A percentile compares a stretch with the other conserved stretches of the same genome.
Evolutionary conservation across 1,140 invertebrate species (phyloP).

Genomic region (Pogonomyrmex californicus): DNA sequence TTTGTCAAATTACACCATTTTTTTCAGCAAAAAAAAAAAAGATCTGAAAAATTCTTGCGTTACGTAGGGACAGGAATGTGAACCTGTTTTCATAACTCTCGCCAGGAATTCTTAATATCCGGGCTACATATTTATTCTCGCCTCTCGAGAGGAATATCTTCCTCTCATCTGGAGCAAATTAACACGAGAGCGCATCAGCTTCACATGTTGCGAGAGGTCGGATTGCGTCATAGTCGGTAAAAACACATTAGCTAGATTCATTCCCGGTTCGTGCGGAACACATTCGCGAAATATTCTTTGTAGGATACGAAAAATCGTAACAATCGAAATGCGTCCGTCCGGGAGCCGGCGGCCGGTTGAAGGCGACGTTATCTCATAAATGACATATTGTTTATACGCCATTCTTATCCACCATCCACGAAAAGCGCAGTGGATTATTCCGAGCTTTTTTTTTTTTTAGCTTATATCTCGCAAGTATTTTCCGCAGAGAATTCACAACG

Average conservation of each 20-base stretch:
- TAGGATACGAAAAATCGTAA: slow-evolving; percentile 21
- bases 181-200: slow-evolving; percentile 15
- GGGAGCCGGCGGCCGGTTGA: not conserved
- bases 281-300: slow-evolving; percentile 27
- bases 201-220: not conserved
- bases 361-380: not conserved
- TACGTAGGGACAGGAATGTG: not conserved
- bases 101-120: slow-evolving; percentile 33
- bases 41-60: not conserved
- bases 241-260: slow-evolving; percentile 43
- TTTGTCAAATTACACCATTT: not conserved
- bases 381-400: slow-evolving; percentile 8
- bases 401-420: no score
- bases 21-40: not conserved
- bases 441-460: not conserved
- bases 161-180: slow-evolving; percentile 34
- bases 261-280: not conserved
- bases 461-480: slow-evolving; percentile 1
- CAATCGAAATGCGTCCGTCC: not conserved
- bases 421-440: slow-evolving; percentile 6
- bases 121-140: slow-evolving; percentile 12
- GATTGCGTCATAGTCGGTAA: slow-evolving; percentile 29
- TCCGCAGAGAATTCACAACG: not conserved
- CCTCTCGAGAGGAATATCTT: slow-evolving; percentile 17
- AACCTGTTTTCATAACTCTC: slow-evolving; percentile 18